Base-by-base conservation (phyloP, 1,140 invertebrate species). In the Nephila pilipes region DNA sequence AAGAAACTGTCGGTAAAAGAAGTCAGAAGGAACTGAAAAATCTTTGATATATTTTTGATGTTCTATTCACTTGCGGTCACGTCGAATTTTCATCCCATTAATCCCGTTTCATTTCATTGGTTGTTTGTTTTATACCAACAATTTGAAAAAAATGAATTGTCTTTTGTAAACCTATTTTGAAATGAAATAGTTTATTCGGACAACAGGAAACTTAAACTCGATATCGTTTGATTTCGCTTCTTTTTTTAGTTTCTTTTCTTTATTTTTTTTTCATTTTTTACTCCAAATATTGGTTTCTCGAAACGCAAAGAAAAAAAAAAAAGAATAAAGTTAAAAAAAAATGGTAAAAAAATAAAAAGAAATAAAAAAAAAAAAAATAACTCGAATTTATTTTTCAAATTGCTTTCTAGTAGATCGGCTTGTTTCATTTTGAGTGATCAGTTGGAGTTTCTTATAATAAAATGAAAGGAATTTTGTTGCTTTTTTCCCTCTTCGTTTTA, bases 41-140 rank as follows among this genome's bases (percentile, higher is more conserved):
- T 75, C 29, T 75, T 75, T 75, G 57, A 69, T 65, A 88, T 88
- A 46, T 80, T 90, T 58, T 58, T 80, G 25, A 57, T 54, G 69
- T 55, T 57, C 22, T n/a, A 81, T 58, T 54, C 55, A 80, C 75
- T 91, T 55, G 69, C n/a, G 90, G 90, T 91, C 90, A 91, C 90
- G 90, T 85, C 90, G 69, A 63, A 81, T 83, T 91, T 91, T 83
- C 80, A 91, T 91, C 80, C 90, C 90, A 91, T 91, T 91, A 91
- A 91, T 91, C 57, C 38, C 8, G 29, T 60, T 91, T 65, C 90
- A 91, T 63, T 90, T 88, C 88, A 80, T 80, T 80, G 75, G 57
- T 69, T 88, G 87, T 88, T 88, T 88, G 87, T 85, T 91, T 63
- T 63, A 46, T 46, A 46, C 29, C 29, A 46, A 83, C n/a, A 32